Evolutionary conservation across 2,113 vertebrate species (phyloP).

Genomic region (Syngnathus scovelli): DNA sequence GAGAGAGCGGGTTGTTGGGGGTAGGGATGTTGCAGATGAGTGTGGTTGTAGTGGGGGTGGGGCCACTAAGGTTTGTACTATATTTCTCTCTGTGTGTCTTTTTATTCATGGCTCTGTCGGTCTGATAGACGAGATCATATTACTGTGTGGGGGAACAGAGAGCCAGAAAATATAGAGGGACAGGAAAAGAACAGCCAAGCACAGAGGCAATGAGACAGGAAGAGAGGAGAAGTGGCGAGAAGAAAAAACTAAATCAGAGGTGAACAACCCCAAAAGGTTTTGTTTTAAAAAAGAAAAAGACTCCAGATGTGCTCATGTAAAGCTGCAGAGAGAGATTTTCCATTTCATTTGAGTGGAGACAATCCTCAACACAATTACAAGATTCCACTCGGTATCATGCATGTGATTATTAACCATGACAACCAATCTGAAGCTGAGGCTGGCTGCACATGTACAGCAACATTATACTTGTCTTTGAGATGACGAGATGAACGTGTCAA

Average conservation of each 20-base stretch:
- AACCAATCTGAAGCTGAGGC: neutral
- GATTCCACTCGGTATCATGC: neutral
- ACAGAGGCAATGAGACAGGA: conserved; percentile 16
- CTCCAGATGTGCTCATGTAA: conserved; percentile 23
- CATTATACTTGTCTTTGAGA: neutral
- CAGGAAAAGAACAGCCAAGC: no score
- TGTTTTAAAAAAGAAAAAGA: neutral
- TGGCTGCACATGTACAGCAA: neutral
- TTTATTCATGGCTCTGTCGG: conserved; percentile 64
- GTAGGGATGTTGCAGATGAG: conserved; percentile 61
- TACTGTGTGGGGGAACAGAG: conserved; percentile 42
- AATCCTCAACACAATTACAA: neutral
- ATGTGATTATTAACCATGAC: neutral
- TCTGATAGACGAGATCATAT: conserved; percentile 64
- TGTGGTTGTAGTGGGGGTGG: conserved; percentile 61
- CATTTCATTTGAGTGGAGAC: conserved; percentile 12
- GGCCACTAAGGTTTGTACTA: conserved; percentile 64
- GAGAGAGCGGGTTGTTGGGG: conserved; percentile 50
- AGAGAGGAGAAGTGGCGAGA: conserved; percentile 26
- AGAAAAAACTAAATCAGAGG: conserved; percentile 19
- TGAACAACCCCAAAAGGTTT: conserved; percentile 1
- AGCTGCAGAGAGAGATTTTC: conserved; percentile 16
- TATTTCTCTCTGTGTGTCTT: conserved; percentile 64
- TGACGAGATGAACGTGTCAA: neutral
- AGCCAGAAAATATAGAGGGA: conserved; percentile 6